These are phyloP conservation scores for Zeugodacus cucurbitae DNA, from an alignment of 1,140 invertebrate genomes.

Conservation along the genomic window DNA sequence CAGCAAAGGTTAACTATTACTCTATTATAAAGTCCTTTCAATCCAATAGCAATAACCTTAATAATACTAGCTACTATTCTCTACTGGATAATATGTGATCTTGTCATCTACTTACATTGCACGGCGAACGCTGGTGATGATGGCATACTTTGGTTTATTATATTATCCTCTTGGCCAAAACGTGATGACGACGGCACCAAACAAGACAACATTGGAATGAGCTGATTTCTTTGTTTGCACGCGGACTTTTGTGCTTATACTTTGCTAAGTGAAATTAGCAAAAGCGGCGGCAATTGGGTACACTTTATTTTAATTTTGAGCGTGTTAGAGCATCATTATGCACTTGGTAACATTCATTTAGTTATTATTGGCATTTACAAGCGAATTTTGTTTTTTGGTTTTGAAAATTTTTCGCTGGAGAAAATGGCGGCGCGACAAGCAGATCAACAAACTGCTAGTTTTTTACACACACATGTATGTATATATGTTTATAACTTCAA, in stretches of 20 bases:
- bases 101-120: constrained; percentile 60
- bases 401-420: background rate
- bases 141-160: constrained; percentile 64
- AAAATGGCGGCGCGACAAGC: background rate
- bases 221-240: constrained; percentile 45
- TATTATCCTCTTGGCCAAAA: constrained; percentile 66
- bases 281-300: background rate
- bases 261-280: constrained; percentile 3
- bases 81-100: background rate
- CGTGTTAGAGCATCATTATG: no score
- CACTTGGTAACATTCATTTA: background rate
- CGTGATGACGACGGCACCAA: constrained; percentile 64
- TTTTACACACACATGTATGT: background rate
- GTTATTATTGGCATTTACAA: background rate
- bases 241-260: background rate
- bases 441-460: background rate
- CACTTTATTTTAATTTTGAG: background rate
- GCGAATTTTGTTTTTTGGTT: background rate
- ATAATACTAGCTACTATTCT: no score
- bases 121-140: constrained; percentile 64
- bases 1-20: no score
- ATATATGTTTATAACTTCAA: background rate
- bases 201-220: constrained; percentile 67
- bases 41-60: no score
- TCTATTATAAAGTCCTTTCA: no score